A percentile compares a stretch with the other conserved stretches of the same genome.
Evolutionary conservation across 2,888 invertebrate genomes (phyloP).

Genomic region (Amitus sp.): DNA sequence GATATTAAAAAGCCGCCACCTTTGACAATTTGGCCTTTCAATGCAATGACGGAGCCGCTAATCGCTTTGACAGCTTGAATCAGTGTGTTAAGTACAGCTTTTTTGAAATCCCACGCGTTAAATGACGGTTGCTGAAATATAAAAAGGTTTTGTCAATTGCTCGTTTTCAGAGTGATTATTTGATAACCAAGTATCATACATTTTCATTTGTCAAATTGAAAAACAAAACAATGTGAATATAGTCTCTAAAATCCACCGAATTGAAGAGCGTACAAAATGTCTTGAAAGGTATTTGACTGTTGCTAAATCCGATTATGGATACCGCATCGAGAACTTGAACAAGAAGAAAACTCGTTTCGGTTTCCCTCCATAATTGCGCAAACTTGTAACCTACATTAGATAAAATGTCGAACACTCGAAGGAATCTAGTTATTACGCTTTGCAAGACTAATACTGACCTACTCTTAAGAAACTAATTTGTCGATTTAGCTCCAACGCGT

Average conservation of each 20-base stretch:
- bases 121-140: conserved; percentile 59
- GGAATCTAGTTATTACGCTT: neutral
- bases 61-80: conserved; percentile 90
- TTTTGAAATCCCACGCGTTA: conserved; percentile 82
- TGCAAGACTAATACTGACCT: no score
- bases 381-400: conserved; percentile 4
- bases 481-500: no score
- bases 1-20: conserved; percentile 79
- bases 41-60: conserved; percentile 85
- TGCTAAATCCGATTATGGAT: neutral
- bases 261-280: no score
- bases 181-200: no score
- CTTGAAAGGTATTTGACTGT: neutral
- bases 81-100: conserved; percentile 82
- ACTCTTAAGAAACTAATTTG: no score
- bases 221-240: no score
- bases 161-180: no score
- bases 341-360: conserved; percentile 6
- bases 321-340: neutral
- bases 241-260: no score
- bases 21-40: conserved; percentile 89
- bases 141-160: neutral
- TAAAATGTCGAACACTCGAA: conserved; percentile 4
- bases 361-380: neutral
- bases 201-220: no score